These are phyloP conservation scores for Theropithecus gelada DNA, from an alignment of 2,113 vertebrate species.

Conservation along the genomic window DNA sequence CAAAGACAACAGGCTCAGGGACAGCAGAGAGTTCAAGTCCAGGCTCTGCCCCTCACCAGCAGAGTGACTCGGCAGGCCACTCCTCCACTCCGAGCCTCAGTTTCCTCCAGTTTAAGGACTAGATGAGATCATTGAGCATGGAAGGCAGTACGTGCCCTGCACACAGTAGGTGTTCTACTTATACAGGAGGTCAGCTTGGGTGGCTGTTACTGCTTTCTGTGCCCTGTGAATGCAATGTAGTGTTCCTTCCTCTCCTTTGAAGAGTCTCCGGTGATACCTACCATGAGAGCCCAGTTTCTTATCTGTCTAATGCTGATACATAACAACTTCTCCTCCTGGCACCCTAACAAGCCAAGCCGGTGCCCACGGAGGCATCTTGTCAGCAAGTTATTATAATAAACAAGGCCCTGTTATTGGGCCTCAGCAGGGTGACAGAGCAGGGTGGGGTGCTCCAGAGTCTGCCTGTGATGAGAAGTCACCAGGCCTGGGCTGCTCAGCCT, in stretches of 20 bases:
- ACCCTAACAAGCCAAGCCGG: not conserved
- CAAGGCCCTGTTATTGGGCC: not conserved
- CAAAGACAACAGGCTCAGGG: rapidly evolving
- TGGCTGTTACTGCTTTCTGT: rapidly evolving
- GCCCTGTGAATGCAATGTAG: rapidly evolving
- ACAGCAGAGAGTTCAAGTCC: not conserved
- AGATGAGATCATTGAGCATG: rapidly evolving
- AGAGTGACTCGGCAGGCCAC: too few species aligned
- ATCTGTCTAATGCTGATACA: not conserved
- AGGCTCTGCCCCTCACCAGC: not conserved
- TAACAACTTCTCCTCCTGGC: not conserved
- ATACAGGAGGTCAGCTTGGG: not conserved
- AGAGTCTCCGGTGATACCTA: not conserved
- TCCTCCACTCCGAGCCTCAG: not conserved
- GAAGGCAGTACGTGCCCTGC: not conserved
- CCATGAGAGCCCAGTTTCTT: not conserved
- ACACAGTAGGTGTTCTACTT: not conserved
- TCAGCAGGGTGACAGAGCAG: not conserved
- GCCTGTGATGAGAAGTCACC: not conserved
- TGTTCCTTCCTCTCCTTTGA: not conserved
- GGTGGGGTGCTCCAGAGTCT: not conserved
- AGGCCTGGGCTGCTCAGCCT: not conserved
- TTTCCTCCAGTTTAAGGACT: not conserved
- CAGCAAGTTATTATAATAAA: not conserved
- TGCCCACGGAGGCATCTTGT: not conserved